These are phyloP conservation scores for Drosophila nikananu DNA, from an alignment of 1,140 invertebrate species.

Conservation along the genomic window DNA sequence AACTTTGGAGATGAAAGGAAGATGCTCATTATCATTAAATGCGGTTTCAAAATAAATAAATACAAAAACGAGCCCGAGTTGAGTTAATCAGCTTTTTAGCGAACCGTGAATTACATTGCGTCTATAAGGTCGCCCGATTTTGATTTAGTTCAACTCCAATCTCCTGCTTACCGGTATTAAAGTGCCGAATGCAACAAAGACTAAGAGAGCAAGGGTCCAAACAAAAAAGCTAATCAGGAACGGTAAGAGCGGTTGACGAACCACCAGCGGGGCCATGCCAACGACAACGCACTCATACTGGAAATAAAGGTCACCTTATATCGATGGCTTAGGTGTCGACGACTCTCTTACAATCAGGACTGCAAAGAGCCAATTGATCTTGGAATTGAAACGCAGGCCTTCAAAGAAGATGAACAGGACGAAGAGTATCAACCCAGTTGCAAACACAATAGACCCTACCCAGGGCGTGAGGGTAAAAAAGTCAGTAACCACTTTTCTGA, in stretches of 20 bases:
- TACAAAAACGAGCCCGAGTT: not conserved
- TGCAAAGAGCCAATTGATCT: conserved; percentile 51
- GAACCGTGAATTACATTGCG: too few species aligned
- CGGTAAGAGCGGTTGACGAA: conserved; percentile 31
- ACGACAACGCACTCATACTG: conserved; percentile 51
- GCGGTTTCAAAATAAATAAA: not conserved
- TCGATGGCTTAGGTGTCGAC: too few species aligned
- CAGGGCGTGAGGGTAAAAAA: conserved; percentile 26
- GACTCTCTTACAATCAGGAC: conserved; percentile 48
- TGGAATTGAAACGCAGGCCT: conserved; percentile 35
- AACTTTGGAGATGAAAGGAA: conserved; percentile 15
- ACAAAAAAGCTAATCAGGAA: conserved; percentile 34
- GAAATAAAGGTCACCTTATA: not conserved
- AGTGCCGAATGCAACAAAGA: conserved; percentile 48
- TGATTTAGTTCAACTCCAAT: not conserved
- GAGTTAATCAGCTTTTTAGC: not conserved
- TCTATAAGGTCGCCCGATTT: not conserved
- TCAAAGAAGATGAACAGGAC: conserved; percentile 61
- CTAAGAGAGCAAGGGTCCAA: conserved; percentile 21
- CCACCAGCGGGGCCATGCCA: conserved; percentile 34
- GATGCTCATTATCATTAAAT: not conserved
- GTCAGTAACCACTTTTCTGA: not conserved
- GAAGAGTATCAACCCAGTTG: conserved; percentile 31
- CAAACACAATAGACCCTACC: conserved; percentile 44
- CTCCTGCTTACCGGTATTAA: conserved; percentile 41